Evolutionary conservation across 2,888 invertebrate species (phyloP), one percentile per base, ranked within the genome.

Genomic region (Phyllotreta cruciferae): DNA sequence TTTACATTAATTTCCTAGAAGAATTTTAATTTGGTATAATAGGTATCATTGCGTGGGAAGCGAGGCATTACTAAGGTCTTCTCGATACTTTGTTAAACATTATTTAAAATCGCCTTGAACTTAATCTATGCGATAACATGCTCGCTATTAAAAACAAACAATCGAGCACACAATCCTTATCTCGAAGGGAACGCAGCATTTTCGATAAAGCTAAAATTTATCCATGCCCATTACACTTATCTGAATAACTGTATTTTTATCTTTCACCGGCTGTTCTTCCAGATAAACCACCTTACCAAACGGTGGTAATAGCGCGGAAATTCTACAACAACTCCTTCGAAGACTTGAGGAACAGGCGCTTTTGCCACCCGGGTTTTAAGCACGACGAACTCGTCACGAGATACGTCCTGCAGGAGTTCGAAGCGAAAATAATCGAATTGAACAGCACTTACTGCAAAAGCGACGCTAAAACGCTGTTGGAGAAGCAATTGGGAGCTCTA

Each of bases 291-390:
- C 70, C 86, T 8, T 88, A 85, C 73, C 85, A 88, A 77, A 82
- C 87, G 0, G 89, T 88, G 3, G 86, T 86, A 0, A 79, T 90
- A 1, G 86, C 88, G 0, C 83, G 82, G 0, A 78, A 74, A 9
- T 78, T 75, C 34, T 83, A 84, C 70, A 78, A 77, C 0, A 82
- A 82, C 8, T 84, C 84, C 0, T 75, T 88, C 1, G 78, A 78
- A 1, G 83, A 82, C 8, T 79, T 89, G 0, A 79, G 79, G 10
- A 84, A 84, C 0, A 83, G 82, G 4, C 84, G 83, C 10, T 85
- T 86, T 75, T 90, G 90, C 69, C 90, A 90, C 78, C 89, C 89
- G 0, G 90, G 90, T 0, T 82, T 88, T 47, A 81, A 83, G 57
- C 73, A 81, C 0, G 85, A 84, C 8, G 77, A 83, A 56, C 79